Evolutionary conservation across 1,140 invertebrate genomes (phyloP), one percentile per base, ranked within the genome.

Genomic region (Cotesia vestalis): DNA sequence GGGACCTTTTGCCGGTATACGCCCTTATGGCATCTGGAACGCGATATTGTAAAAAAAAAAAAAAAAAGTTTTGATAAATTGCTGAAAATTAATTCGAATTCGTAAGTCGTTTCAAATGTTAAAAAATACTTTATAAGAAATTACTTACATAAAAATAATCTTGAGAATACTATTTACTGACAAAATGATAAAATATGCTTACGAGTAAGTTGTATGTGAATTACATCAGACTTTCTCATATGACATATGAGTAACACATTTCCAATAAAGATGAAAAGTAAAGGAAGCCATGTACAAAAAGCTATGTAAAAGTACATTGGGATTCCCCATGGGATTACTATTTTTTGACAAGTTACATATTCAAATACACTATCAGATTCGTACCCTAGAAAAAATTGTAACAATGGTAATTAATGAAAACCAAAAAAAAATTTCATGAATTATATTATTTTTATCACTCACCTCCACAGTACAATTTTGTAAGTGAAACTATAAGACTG

Each of bases 311-410:
- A 66, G 52, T 85, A 84, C 73, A 80, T 79, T 1, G 83, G 73
- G 40, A 73, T 80, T 9, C 81, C 77, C 82, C 81, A 84, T 9
- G 78, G 78, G 59, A 75, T 79, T 60, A 78, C 74, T 4, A 78
- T 76, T n/a, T 83, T 80, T 35, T 78, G 75, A 57, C 84, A 85
- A 4, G 82, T 76, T 35, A 74, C 64, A 66, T 81, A 85, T 71
- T 83, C 83, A 63, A 84, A 85, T 27, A 85, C 81, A 63, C 83
- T 84, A 57, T 85, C 83, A 2, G 80, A 81, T 68, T 85, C 84
- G 59, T 85, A 85, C 57, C 84, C 84, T 84, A 57, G 51, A 27
- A 69, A 64, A 57, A 72, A 12, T 27, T 5, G 6, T 20, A 40
- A 9, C 1, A 38, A 36, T 4, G 3, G 14, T 35, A 12, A 51